Evolutionary conservation across 2,888 invertebrate species (phyloP), one percentile per base, ranked within the genome.

Genomic region (Pristionchus mayeri): DNA sequence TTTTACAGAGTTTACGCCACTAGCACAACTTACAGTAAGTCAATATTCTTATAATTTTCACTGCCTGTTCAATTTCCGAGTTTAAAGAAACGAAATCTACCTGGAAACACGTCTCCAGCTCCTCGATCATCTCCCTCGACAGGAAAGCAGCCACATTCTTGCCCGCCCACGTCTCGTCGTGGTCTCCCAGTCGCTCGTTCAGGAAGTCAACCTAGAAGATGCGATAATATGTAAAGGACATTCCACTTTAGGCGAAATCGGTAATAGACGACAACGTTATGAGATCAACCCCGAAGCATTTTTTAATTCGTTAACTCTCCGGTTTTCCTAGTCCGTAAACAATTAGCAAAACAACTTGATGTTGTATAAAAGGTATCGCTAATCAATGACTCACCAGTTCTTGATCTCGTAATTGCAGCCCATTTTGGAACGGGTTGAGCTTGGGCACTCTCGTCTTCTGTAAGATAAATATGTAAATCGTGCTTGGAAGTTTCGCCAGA

Each of bases 101-200:
- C 67, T 86, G 89, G 63, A 90, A 90, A 80, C 90, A 90, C 3
- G 87, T 87, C 81, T 87, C 89, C 54, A 90, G 82, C 85, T 91
- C 90, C 57, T 86, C 86, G 30, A 90, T 50, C 86, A 90, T 88
- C 27, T 88, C 88, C 30, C 75, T 75, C n/a, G 88, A 87, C 50
- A 90, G 83, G 40, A 90, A 82, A 3, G 87, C 84, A 18, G 88
- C 86, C 13, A 87, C 86, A 21, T 84, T 75, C 21, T 87, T 81
- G 6, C 89, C 88, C 9, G 85, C 84, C 90, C 90, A 90, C 18
- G 86, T 84, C 54, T 88, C 89, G 52, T 83, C 67, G 40, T 85
- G 44, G 40, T 88, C 87, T 27, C 87, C 88, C 30, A 90, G 75
- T 60, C 89, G 89, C 80, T 87, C 88, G 21, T 90, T 88, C 27